These are phyloP conservation scores for Geopemphigus sp. DNA, from an alignment of 1,140 invertebrate species.

Conservation along the genomic window DNA sequence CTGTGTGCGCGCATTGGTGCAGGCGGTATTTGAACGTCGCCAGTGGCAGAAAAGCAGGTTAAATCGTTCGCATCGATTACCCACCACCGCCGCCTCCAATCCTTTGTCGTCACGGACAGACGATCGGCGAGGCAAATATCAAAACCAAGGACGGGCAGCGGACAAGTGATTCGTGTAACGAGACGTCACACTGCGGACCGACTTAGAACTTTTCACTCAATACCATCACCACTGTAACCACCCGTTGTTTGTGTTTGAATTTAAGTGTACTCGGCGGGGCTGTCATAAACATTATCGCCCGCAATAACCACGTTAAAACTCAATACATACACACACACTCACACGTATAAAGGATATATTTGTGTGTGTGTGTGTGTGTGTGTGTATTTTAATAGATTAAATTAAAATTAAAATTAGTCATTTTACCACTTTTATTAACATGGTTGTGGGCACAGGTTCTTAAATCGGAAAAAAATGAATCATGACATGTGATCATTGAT, in stretches of 20 bases:
- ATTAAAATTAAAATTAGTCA: neutral
- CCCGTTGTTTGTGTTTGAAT: neutral
- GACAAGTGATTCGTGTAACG: neutral
- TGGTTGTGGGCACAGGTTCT: neutral
- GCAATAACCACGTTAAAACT: neutral
- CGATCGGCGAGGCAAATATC: neutral
- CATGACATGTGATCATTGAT: neutral
- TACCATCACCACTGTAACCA: neutral
- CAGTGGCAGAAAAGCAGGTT: neutral
- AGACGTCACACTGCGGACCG: slow-evolving; percentile 8
- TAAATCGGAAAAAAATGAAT: neutral
- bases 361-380: neutral
- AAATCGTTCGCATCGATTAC: slow-evolving; percentile 14
- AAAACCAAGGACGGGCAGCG: neutral
- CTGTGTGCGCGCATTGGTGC: neutral
- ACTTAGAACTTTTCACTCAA: slow-evolving; percentile 21
- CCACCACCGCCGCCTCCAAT: neutral
- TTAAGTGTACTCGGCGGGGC: neutral
- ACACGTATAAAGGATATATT: too few relatives aligned
- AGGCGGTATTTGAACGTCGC: too few relatives aligned
- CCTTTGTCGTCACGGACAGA: neutral
- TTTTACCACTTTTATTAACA: neutral
- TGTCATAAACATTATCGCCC: neutral
- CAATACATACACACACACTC: neutral
- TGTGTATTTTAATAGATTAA: neutral